phyloP scores from a whole-genome alignment of 2,113 vertebrate genomes.

The Chitala chitala region DNA sequence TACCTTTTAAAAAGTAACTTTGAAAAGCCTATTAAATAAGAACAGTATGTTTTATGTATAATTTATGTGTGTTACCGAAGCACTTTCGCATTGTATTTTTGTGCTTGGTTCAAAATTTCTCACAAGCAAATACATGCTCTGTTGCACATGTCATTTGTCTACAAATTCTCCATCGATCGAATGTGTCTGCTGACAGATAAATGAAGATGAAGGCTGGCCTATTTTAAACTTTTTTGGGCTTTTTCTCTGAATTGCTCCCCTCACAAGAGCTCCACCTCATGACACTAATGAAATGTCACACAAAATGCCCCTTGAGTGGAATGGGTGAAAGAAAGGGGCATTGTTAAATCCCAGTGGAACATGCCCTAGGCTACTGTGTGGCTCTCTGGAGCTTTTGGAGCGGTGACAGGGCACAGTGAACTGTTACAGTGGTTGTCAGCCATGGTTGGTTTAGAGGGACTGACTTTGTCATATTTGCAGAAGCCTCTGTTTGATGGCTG shows the following conservation, averaged over 20 bases:
- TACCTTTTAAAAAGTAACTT: too few species aligned
- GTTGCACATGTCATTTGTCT: too few species aligned
- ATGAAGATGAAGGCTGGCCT: neutral
- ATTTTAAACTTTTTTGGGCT: neutral
- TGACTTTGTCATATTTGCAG: too few species aligned
- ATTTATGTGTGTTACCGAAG: too few species aligned
- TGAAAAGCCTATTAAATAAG: too few species aligned
- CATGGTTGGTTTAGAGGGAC: neutral
- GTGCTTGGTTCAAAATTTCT: too few species aligned
- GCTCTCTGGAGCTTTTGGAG: neutral
- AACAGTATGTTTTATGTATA: too few species aligned
- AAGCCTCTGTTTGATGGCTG: too few species aligned
- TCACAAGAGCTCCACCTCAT: neutral
- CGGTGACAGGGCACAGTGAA: neutral
- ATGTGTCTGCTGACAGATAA: neutral
- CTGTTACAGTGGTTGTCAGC: neutral
- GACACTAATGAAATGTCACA: neutral
- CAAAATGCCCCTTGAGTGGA: too few species aligned
- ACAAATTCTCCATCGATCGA: too few species aligned
- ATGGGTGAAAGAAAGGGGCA: neutral
- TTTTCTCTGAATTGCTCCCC: neutral
- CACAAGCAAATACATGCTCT: too few species aligned
- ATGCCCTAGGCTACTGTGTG: neutral
- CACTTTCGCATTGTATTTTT: too few species aligned
- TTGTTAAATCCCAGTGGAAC: neutral